Percentiles rank a stretch among this genome's conserved stretches.
These are phyloP conservation scores for Spodoptera litura DNA, from an alignment of 1,140 invertebrate genomes.

Conservation along the genomic window DNA sequence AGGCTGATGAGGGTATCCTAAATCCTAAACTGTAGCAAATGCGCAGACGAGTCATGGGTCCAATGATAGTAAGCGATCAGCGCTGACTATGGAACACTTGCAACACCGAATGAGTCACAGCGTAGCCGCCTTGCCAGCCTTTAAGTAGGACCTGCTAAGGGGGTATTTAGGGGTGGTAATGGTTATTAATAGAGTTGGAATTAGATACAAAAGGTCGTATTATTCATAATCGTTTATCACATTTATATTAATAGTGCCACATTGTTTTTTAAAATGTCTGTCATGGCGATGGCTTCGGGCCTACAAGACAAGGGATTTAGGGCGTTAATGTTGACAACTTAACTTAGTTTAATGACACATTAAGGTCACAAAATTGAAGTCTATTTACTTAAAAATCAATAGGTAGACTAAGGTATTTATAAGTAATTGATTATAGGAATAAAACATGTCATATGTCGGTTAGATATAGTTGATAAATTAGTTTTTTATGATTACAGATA, in stretches of 20 bases:
- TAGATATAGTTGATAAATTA: no score
- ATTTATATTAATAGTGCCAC: neutral
- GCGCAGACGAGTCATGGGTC: no score
- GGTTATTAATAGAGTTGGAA: no score
- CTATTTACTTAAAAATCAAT: neutral
- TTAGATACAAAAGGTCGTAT: neutral
- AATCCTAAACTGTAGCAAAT: no score
- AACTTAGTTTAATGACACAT: neutral
- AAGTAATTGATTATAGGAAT: neutral
- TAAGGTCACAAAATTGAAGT: neutral
- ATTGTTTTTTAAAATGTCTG: neutral
- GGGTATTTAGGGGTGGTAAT: no score
- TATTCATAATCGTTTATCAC: neutral
- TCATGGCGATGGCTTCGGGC: neutral
- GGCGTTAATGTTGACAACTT: slow-evolving; percentile 4
- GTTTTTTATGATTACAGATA: no score
- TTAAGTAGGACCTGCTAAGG: no score
- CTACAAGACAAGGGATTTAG: neutral
- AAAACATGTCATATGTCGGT: neutral
- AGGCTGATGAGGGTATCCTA: no score
- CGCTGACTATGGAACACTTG: no score
- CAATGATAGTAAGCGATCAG: no score
- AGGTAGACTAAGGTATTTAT: neutral
- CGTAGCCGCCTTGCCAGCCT: no score
- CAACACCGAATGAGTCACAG: no score